Evolutionary conservation across 64 coral and sea anemone genomes (phyloP), one percentile per base, ranked within the genome.

Genomic region (Actinia tenebrosa): DNA sequence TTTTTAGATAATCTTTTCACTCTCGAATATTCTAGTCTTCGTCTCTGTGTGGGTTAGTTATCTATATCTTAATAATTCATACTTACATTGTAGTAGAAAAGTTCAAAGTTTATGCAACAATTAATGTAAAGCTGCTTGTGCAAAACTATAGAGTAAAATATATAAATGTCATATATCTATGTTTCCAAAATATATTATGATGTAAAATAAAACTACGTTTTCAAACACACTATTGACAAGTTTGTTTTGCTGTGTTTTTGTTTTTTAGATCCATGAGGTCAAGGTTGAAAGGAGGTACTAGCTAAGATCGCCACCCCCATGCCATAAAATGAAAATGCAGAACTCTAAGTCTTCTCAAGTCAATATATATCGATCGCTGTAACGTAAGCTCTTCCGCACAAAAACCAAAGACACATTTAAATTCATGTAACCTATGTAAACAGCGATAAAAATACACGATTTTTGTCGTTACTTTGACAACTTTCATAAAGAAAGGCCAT

Each of bases 231-330:
- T 30, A 42, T 75, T 75, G 69, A 27, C 26, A 8, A 75, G 50
- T 50, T 53, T 81, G 79, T 81, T 81, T 23, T 81, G 45, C 53
- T 58, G 56, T 58, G 53, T 55, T 58, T 58, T 58, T 6, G 0
- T 43, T 79, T 45, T 79, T 45, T 79, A 79, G 77, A 79, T 79
- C 23, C 77, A 79, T 19, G 77, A 81, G 50, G 79, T 81, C 43
- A 81, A 81, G 79, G 79, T 81, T 81, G 79, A 81, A 20, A 81
- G 79, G 46, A 81, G 79, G 42, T 81, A 81, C 79, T 37, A 37
- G 30, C 30, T 81, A 81, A n/a, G 64, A 4, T 16, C 4, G 60
- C 18, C 16, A 66, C 19, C 22, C 5, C n/a, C 30, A 22, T 66
- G 22, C 19, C 5, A 66, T 23, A 20, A 20, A 37, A 66, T 14